Conservation (phyloP, 2,888 invertebrate genomes). For the Dolichomitus sp. region DNA sequence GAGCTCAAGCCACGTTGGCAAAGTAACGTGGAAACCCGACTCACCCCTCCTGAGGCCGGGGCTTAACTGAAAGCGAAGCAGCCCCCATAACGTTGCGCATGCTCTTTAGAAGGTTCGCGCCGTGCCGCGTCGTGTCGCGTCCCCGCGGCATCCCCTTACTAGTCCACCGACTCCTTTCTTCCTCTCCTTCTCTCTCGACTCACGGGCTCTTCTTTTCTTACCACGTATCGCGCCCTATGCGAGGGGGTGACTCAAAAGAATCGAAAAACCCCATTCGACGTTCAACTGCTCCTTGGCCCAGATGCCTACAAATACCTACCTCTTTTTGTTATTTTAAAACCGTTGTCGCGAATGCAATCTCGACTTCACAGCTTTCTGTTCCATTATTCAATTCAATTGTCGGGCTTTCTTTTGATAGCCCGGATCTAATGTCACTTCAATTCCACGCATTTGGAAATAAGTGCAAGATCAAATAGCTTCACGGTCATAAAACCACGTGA, state of each 20-base stretch:
- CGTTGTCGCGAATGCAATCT: constrained; percentile 29
- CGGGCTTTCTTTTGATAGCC: background rate
- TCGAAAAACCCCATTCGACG: constrained; percentile 38
- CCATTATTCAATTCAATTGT: constrained; percentile 24
- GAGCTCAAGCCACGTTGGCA: constrained; percentile 59
- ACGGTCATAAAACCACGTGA: background rate
- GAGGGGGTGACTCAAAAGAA: constrained; percentile 53
- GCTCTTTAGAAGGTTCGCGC: constrained; percentile 50
- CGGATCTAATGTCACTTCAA: constrained; percentile 5
- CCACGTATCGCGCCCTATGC: constrained; percentile 19
- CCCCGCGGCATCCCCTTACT: constrained; percentile 38
- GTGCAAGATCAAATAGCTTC: background rate
- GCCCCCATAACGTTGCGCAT: constrained; percentile 72
- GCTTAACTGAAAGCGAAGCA: constrained; percentile 80
- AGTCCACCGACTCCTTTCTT: constrained; percentile 47
- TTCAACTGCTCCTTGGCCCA: constrained; percentile 32
- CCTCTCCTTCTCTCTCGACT: constrained; percentile 58
- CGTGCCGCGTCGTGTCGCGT: constrained; percentile 34
- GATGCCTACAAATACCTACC: constrained; percentile 39
- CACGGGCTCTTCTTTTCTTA: constrained; percentile 34
- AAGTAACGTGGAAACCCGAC: constrained; percentile 73
- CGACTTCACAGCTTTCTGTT: constrained; percentile 31
- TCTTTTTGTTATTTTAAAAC: constrained; percentile 15
- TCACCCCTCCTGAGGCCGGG: constrained; percentile 81
- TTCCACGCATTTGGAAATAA: background rate